Base-by-base conservation (phyloP, 1,140 invertebrate genomes). In the Tribolium castaneum region DNA sequence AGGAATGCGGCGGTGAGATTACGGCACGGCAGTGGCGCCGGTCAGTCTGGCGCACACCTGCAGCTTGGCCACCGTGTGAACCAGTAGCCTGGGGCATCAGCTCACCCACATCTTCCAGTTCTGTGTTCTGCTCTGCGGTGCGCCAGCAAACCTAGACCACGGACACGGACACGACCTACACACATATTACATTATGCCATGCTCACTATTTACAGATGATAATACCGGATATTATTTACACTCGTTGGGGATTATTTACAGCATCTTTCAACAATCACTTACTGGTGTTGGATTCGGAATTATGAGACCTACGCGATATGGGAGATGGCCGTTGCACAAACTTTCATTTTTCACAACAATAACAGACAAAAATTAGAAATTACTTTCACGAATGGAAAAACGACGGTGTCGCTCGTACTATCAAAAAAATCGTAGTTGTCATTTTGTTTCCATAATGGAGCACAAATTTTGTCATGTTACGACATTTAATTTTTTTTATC, bases 31-130 rank as follows among this genome's bases (percentile, higher is more conserved):
- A 51, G 56, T 76, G 79, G 79, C 79, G 79, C 79, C 79, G 79
- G 73, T 59, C 72, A 80, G 79, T 80, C 79, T 80, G 79, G 76
- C 74, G 79, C 79, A 80, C 79, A 80, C 79, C 79, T 80, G 79
- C 79, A 78, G 51, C 66, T 49, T 70, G 79, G 76, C 79, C 79
- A 80, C 79, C 79, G 79, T 80, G 79, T 80, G 79, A 80, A 80
- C 79, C 79, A 74, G 39, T 74, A 59, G 79, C 79, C 76, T 74
- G 19, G 73, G 79, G 79, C 76, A 71, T 49, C 59, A 72, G 52
- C 76, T 78, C 76, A 78, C 76, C 76, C 76, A 78, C 76, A 78
- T 78, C 76, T 75, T 39, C 59, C 10, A 66, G 25, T 66, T 66
- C 59, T 66, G 14, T 66, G 14, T 30, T 30, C 25, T 30, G 25